Percentiles rank a stretch among this genome's conserved stretches.
phyloP scores from a whole-genome alignment of 2,113 vertebrate genomes.

The Felis chaus region DNA sequence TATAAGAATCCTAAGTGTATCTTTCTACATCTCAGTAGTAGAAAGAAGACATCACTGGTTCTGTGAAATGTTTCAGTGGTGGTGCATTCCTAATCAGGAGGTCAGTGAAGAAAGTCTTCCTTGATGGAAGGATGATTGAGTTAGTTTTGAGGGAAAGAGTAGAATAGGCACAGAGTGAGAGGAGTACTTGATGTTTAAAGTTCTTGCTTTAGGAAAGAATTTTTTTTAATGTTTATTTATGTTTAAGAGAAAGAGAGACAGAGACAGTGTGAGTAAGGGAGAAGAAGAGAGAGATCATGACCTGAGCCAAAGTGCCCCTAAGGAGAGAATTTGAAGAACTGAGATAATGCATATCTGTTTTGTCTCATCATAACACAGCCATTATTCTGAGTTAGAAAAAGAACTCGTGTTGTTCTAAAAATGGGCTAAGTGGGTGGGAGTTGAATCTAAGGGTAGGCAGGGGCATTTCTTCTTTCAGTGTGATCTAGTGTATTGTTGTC shows the following conservation, averaged over 20 bases:
- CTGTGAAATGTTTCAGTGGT: background rate
- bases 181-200: background rate
- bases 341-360: background rate
- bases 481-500: background rate
- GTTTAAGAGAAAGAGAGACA: too few species aligned
- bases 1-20: background rate
- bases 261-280: too few species aligned
- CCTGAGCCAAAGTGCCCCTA: too few species aligned
- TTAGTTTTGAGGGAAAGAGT: background rate
- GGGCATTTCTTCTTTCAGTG: background rate
- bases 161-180: background rate
- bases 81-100: rapidly evolving
- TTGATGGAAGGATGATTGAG: too few species aligned
- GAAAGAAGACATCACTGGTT: background rate
- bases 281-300: too few species aligned
- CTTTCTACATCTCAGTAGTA: background rate
- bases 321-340: background rate
- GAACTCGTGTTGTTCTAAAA: background rate
- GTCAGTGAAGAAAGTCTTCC: background rate
- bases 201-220: background rate
- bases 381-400: background rate
- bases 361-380: background rate
- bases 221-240: background rate
- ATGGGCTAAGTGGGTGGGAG: background rate
- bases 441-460: background rate